Evolutionary conservation across 1,140 invertebrate genomes (phyloP), one percentile per base, ranked within the genome.

Genomic region (Ylistrum balloti): DNA sequence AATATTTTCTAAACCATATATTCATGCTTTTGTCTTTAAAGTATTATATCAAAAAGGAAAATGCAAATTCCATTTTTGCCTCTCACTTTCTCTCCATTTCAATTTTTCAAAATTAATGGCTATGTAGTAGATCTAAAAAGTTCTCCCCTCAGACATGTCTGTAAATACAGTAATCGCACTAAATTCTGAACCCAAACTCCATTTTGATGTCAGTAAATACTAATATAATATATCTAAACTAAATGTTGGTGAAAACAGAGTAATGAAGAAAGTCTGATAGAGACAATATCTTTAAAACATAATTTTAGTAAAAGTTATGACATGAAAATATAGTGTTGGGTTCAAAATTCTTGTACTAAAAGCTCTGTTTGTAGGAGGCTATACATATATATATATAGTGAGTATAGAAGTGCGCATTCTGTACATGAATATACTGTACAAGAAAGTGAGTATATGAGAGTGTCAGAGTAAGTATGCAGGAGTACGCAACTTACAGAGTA

Each of bases 291-390:
- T 74, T 28, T 5, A n/a, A 74, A 74, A 74, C n/a, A 74, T 74
- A 11, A 0, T 74, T 74, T 74, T 74, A 9, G 9, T 74, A 17
- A n/a, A 17, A 74, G 28, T 5, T 5, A 74, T 74, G 20, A 45
- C 41, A 45, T 45, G 1, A 13, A 38, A 13, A 13, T 13, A 17
- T 7, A 28, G 22, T 7, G 56, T 11, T 28, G 56, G 56, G 56
- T 28, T 74, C 56, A 74, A 74, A 74, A 74, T 74, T 74, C 56
- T 74, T 28, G n/a, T n/a, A 74, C 56, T 28, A 74, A 74, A 74
- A 74, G 56, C 56, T 28, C 22, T 74, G 9, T n/a, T n/a, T 74
- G 10, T 74, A 11, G 56, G 13, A 13, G 35, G 13, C 5, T 38
- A 38, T 13, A 38, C 35, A 38, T 38, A 13, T 38, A 38, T 13